These are phyloP conservation scores for Cebidichthys violaceus DNA, from an alignment of 2,113 vertebrate genomes.

Conservation along the genomic window DNA sequence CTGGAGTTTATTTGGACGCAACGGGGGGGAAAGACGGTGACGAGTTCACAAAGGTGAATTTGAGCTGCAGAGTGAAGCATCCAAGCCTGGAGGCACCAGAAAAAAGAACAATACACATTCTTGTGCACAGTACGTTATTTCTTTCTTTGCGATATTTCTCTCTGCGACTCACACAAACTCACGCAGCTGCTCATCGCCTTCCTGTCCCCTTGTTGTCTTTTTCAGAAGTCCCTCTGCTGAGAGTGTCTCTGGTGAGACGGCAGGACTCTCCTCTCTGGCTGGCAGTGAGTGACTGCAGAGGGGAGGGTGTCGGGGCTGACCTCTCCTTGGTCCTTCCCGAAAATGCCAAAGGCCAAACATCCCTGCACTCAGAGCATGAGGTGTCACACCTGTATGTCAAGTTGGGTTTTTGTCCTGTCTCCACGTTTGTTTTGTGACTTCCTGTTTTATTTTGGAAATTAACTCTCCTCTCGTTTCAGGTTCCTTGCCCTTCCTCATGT, in stretches of 20 bases:
- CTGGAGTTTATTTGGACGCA: no score
- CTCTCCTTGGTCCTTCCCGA: conserved; percentile 75
- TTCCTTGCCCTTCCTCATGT: no score
- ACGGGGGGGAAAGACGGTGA: no score
- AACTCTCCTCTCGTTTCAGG: no score
- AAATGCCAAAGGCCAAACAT: conserved; percentile 43
- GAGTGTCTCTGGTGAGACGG: conserved; percentile 52
- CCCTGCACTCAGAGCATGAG: neutral
- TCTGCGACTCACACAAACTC: conserved; percentile 20
- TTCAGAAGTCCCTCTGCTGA: conserved; percentile 62
- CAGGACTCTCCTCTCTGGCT: conserved; percentile 58
- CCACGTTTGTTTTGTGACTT: no score
- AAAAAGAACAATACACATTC: no score
- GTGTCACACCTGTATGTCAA: no score
- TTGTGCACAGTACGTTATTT: conserved; percentile 64
- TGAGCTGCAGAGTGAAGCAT: no score
- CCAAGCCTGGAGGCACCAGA: no score
- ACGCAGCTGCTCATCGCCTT: conserved; percentile 25
- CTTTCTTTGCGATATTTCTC: conserved; percentile 34
- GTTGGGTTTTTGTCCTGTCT: no score
- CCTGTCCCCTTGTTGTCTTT: conserved; percentile 37
- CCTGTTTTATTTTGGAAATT: no score
- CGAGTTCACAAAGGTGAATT: no score
- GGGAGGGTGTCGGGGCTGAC: conserved; percentile 40
- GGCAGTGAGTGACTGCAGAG: conserved; percentile 74